A percentile compares a stretch with the other conserved stretches of the same genome.
phyloP scores from a whole-genome alignment of 2,888 invertebrate genomes.

The Ornithoptera priamus region DNA sequence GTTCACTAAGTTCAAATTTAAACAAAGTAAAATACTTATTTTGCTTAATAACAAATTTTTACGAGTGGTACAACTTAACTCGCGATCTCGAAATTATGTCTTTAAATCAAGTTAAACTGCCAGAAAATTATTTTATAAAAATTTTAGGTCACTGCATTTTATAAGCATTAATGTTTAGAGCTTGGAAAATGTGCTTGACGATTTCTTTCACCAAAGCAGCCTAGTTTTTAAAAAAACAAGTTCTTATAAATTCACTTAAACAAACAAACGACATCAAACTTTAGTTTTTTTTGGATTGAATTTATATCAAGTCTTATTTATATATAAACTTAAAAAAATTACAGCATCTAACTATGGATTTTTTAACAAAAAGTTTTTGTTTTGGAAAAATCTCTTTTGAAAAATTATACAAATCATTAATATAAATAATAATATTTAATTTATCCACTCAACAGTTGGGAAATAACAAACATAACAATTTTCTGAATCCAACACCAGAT shows the following conservation, averaged over 20 bases:
- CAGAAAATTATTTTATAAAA: not conserved
- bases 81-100: not conserved
- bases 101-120: not conserved
- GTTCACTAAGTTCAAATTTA: no score
- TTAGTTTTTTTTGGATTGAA: not conserved
- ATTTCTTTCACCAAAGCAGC: not conserved
- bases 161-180: not conserved
- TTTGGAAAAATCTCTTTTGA: no score
- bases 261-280: not conserved
- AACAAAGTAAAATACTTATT: no score
- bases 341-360: no score
- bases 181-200: not conserved
- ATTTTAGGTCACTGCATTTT: slow-evolving; percentile 1
- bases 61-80: not conserved
- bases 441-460: slow-evolving; percentile 67
- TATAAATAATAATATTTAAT: not conserved
- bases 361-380: no score
- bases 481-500: slow-evolving; percentile 80
- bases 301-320: no score
- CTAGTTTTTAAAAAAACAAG: not conserved
- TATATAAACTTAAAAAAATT: no score
- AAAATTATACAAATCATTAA: no score
- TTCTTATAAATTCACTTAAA: not conserved
- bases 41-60: not conserved
- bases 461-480: slow-evolving; percentile 73